phyloP scores from a whole-genome alignment of 2,113 vertebrate species.

The Oceanodroma tethys region DNA sequence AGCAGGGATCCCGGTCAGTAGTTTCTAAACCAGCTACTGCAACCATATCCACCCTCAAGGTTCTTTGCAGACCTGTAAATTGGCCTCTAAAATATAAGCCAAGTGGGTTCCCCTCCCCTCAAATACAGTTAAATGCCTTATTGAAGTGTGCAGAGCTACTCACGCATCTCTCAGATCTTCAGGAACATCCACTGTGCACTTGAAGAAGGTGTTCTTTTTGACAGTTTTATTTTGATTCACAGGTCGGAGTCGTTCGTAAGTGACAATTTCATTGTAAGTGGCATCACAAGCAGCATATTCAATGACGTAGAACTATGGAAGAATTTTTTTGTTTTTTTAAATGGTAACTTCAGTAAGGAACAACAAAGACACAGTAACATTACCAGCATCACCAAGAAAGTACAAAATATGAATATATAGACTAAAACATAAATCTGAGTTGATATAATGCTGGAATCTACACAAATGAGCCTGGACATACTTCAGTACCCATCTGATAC shows the following conservation, averaged over 20 bases:
- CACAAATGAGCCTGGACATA: background rate
- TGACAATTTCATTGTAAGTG: constrained; percentile 86
- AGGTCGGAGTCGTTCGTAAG: constrained; percentile 82
- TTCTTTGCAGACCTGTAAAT: rapidly evolving
- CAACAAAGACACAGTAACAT: background rate
- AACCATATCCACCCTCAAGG: background rate
- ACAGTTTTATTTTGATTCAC: constrained; percentile 84
- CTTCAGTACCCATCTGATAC: background rate
- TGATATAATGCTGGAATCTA: background rate
- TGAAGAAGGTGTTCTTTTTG: constrained; percentile 84
- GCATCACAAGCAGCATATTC: constrained; percentile 86
- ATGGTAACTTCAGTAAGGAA: background rate
- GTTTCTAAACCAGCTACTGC: background rate
- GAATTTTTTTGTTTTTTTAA: background rate
- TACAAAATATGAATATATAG: background rate
- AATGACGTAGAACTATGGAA: constrained; percentile 81
- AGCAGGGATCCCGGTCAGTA: background rate
- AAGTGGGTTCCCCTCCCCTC: rapidly evolving
- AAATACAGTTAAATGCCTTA: background rate
- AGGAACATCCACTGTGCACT: constrained; percentile 82
- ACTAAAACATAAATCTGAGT: background rate
- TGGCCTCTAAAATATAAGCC: background rate
- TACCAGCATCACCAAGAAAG: background rate
- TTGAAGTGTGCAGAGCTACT: constrained; percentile 59
- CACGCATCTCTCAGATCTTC: constrained; percentile 84